Conservation (phyloP, 2,888 invertebrate genomes). For the Nasonovia ribisnigri region DNA sequence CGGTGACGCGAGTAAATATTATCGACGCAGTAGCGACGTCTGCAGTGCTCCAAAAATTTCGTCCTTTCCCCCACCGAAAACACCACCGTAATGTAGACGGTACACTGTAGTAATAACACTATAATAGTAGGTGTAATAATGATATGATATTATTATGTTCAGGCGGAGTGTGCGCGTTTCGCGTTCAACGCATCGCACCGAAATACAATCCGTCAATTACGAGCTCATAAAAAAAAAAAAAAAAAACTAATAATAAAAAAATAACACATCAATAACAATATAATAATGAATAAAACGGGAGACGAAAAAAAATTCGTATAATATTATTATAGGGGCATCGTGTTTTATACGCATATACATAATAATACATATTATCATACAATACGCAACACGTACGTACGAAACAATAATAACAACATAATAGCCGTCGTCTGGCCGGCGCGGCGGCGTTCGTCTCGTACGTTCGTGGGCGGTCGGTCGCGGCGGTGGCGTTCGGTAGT, state of each 20-base stretch:
- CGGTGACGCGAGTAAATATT: neutral
- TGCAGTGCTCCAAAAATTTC: neutral
- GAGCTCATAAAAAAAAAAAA: neutral
- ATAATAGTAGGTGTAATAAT: neutral
- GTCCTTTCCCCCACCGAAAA: neutral
- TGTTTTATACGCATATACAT: neutral
- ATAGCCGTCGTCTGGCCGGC: slow-evolving; percentile 16
- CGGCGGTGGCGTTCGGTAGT: neutral
- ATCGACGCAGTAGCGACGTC: neutral
- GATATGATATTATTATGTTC: neutral
- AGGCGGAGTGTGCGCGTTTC: neutral
- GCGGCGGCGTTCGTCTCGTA: neutral
- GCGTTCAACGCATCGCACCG: neutral
- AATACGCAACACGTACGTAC: neutral
- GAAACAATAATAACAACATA: neutral
- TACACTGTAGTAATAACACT: neutral
- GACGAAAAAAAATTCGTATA: neutral
- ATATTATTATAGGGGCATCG: neutral
- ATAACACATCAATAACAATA: neutral
- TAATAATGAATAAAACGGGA: neutral
- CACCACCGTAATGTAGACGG: neutral
- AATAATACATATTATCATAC: neutral
- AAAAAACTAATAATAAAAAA: neutral
- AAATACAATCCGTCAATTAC: slow-evolving; percentile 1
- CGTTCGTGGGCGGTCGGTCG: neutral